Base-by-base conservation (phyloP, 2,888 invertebrate species). In the Myopa tessellatipennis region DNA sequence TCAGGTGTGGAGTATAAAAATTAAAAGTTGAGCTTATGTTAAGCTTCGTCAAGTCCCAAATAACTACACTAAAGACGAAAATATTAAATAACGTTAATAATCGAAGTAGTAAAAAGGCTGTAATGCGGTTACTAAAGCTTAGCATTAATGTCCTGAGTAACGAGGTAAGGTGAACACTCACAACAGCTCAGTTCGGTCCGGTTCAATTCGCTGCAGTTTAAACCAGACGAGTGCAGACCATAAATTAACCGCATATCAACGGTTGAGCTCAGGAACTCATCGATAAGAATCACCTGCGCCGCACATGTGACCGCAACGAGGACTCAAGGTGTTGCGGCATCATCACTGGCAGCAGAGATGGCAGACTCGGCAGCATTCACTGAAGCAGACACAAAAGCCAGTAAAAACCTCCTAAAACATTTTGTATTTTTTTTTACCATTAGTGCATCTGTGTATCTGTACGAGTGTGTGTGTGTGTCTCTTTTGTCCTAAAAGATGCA, bases 271-370 rank as follows among this genome's bases (percentile, higher is more conserved):
- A 52, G n/a, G 50, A 50, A 70, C 26, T 18, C 55, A 58, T 14
- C 58, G 38, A 60, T n/a, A n/a, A 61, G 73, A 73, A 61, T 73
- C 73, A 73, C 73, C 73, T 73, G 73, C 73, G 26, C 73, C 73
- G 26, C 61, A 73, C 73, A 73, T 73, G 61, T 61, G 73, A 73
- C 45, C 73, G 16, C 45, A 63, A 61, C 26, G 55, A 26, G 16
- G 26, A 61, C 26, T 26, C 18, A 61, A 18, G 61, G 18, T 12
- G 26, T 61, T 26, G 61, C 61, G n/a, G 61, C 61, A n/a, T 61
- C n/a, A 18, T 16, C 58, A 58, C 5, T 58, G n/a, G 16, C 58
- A 58, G 12, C 58, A 12, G 45, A 8, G 40, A 38, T 45, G 50
- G 26, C 45, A 8, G 40, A 18, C 63, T 34, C 12, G 69, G 36